Conservation (phyloP, 2,797 vertebrate species). For the Micromesistius poutassou region DNA sequence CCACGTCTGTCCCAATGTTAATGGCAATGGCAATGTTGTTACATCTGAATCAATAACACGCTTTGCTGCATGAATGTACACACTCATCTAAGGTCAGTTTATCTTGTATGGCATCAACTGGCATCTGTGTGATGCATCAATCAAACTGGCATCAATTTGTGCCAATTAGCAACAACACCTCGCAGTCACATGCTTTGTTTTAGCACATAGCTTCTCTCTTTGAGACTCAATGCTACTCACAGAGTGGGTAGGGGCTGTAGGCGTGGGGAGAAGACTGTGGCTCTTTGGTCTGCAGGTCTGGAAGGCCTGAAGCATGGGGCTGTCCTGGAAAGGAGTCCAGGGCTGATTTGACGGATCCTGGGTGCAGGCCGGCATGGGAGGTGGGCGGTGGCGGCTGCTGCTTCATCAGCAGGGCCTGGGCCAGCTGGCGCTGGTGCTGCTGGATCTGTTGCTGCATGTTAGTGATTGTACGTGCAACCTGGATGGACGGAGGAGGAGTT, state of each 20-base stretch:
- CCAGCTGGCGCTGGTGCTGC: constrained; percentile 99
- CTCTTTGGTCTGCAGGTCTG: constrained; percentile 99
- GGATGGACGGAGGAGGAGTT: constrained; percentile 19
- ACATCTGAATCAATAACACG: background rate
- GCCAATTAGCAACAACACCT: background rate
- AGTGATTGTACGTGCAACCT: constrained; percentile 99
- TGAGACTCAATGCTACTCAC: constrained; percentile 68
- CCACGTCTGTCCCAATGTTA: no score
- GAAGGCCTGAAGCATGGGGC: constrained; percentile 84
- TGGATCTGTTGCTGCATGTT: constrained; percentile 99
- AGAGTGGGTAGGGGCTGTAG: constrained; percentile 89
- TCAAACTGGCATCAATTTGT: background rate
- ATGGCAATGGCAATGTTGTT: no score
- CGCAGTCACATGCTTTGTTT: background rate
- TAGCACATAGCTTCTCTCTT: background rate
- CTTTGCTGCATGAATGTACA: background rate
- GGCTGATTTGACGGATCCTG: constrained; percentile 84
- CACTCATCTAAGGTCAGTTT: background rate
- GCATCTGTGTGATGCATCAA: no score
- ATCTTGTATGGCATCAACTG: no score
- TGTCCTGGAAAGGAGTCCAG: constrained; percentile 92
- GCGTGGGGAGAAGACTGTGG: constrained; percentile 90
- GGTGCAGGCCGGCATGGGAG: constrained; percentile 80
- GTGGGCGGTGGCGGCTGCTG: constrained; percentile 89
- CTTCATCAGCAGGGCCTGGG: constrained; percentile 96